A percentile compares a stretch with the other conserved stretches of the same genome.
Conservation (phyloP, 2,797 vertebrate species). For the Periophthalmus magnuspinnatus region DNA sequence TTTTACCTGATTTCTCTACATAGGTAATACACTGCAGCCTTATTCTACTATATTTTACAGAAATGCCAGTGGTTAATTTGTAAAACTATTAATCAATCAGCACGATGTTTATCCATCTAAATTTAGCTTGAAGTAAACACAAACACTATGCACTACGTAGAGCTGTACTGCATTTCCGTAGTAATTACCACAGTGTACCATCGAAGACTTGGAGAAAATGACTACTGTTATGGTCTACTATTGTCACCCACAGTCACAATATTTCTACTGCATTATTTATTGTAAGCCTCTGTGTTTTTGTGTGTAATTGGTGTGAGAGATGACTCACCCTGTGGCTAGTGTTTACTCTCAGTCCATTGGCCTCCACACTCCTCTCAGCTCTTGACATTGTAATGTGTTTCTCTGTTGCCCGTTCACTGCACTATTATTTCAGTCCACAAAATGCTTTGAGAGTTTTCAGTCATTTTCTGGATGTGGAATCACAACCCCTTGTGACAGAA, state of each 20-base stretch:
- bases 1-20: background rate
- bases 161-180: constrained; percentile 9
- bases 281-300: constrained; percentile 43
- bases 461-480: constrained; percentile 17
- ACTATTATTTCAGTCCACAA: constrained; percentile 41
- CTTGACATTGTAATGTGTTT: constrained; percentile 40
- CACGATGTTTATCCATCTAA: background rate
- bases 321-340: constrained; percentile 45
- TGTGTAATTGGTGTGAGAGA: constrained; percentile 60
- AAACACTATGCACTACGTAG: background rate
- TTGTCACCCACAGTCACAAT: constrained; percentile 15
- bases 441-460: constrained; percentile 31
- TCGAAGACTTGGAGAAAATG: constrained; percentile 35
- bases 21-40: background rate
- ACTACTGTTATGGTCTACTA: constrained; percentile 8
- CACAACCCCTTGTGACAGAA: constrained; percentile 1
- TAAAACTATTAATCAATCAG: background rate
- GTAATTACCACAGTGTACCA: constrained; percentile 14
- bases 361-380: constrained; percentile 17
- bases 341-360: constrained; percentile 34
- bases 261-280: constrained; percentile 48
- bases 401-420: constrained; percentile 2
- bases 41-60: background rate
- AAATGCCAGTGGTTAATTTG: background rate
- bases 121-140: background rate